These are phyloP conservation scores for Synchiropus splendidus DNA, from an alignment of 2,113 vertebrate species.

Conservation along the genomic window DNA sequence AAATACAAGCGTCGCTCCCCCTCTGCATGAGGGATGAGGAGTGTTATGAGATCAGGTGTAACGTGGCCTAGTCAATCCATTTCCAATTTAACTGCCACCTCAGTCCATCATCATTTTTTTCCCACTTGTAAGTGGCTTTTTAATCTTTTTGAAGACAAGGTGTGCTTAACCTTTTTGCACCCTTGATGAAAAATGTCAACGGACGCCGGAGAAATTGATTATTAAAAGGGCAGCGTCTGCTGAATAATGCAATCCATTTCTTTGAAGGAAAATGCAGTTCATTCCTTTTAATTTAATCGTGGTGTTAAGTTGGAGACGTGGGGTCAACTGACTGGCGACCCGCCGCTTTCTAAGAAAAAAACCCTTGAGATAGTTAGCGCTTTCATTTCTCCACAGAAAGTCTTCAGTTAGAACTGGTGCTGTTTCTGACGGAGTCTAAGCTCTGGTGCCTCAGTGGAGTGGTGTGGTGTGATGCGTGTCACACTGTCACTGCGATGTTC, in stretches of 20 bases:
- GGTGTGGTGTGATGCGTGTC: too few relatives aligned
- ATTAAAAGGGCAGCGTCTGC: conserved; percentile 19
- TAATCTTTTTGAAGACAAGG: conserved; percentile 34
- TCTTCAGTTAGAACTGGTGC: conserved; percentile 41
- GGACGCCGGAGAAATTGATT: conserved; percentile 27
- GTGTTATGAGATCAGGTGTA: conserved; percentile 48
- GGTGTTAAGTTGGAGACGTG: conserved; percentile 20
- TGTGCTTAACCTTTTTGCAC: conserved; percentile 28
- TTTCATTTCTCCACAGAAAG: conserved; percentile 32
- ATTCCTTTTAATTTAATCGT: conserved; percentile 35
- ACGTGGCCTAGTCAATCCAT: conserved; percentile 51
- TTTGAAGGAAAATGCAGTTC: conserved; percentile 11
- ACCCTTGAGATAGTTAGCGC: conserved; percentile 31
- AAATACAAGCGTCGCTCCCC: conserved; percentile 27
- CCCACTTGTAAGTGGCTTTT: conserved; percentile 36
- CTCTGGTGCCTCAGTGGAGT: too few relatives aligned
- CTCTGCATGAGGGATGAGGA: conserved; percentile 27
- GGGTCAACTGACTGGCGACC: conserved; percentile 11
- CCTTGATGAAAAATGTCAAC: conserved; percentile 28
- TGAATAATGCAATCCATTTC: conserved; percentile 12
- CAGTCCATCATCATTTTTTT: conserved; percentile 39
- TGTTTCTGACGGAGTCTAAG: conserved; percentile 2
- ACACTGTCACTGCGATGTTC: too few relatives aligned
- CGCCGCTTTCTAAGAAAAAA: conserved; percentile 29
- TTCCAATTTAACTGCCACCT: conserved; percentile 45